Evolutionary conservation across 1,140 invertebrate species (phyloP).

Genomic region (Phocides pigmalion): DNA sequence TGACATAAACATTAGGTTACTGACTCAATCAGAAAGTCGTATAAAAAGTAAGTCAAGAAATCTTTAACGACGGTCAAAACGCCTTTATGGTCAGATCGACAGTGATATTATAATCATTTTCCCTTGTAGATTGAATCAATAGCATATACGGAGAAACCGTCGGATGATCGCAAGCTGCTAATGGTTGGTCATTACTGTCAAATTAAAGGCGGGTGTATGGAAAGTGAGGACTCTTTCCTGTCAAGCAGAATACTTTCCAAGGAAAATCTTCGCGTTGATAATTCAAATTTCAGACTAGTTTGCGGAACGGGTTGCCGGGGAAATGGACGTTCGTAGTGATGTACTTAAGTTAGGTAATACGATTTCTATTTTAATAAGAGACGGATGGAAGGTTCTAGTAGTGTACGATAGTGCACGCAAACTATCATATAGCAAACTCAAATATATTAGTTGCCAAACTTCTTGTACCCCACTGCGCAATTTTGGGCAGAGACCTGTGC

Average conservation of each 20-base stretch:
- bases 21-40: not conserved
- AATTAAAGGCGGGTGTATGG: conserved; percentile 56
- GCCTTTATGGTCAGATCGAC: conserved; percentile 10
- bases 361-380: conserved; percentile 10
- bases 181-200: conserved; percentile 65
- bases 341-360: conserved; percentile 2
- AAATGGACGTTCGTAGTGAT: conserved; percentile 13
- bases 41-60: conserved; percentile 20
- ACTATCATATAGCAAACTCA: no score
- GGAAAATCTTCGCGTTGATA: conserved; percentile 41
- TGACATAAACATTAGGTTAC: conserved; percentile 12
- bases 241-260: conserved; percentile 57
- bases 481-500: no score
- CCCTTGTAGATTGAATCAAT: conserved; percentile 44
- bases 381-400: not conserved
- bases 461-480: no score
- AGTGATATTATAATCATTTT: conserved; percentile 41
- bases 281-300: conserved; percentile 27
- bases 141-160: conserved; percentile 38
- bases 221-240: conserved; percentile 63
- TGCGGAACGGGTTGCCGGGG: conserved; percentile 14
- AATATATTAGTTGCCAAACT: no score
- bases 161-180: conserved; percentile 41
- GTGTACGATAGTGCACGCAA: not conserved
- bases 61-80: conserved; percentile 1